Percentiles rank a stretch among this genome's conserved stretches.
Evolutionary conservation across 2,888 invertebrate genomes (phyloP).

Genomic region (Scrobipalpa atriplicella): DNA sequence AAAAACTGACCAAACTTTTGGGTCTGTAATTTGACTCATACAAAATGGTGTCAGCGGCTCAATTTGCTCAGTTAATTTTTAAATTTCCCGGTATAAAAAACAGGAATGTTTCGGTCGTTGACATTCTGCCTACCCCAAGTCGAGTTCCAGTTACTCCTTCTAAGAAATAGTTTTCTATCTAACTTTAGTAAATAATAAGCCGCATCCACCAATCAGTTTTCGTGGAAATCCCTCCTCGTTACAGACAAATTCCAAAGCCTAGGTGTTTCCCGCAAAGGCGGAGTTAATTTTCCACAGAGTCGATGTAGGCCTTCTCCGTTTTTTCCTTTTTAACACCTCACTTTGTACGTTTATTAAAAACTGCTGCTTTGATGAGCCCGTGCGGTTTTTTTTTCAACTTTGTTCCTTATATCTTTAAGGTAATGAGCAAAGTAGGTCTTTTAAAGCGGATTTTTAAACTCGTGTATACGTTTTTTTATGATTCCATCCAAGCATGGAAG

Average conservation of each 20-base stretch:
- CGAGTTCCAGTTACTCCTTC: too few relatives aligned
- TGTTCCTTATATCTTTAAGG: not conserved
- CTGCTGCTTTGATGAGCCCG: slow-evolving; percentile 7
- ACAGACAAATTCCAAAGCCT: slow-evolving; percentile 9
- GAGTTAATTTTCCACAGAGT: slow-evolving; percentile 9
- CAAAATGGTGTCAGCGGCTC: too few relatives aligned
- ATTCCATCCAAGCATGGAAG: too few relatives aligned
- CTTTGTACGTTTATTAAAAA: slow-evolving; percentile 11
- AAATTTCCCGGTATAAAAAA: too few relatives aligned
- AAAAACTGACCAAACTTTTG: too few relatives aligned
- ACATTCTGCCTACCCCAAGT: too few relatives aligned
- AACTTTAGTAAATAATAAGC: not conserved
- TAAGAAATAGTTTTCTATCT: too few relatives aligned
- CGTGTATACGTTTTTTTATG: too few relatives aligned
- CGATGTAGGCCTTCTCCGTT: not conserved
- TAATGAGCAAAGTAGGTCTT: not conserved
- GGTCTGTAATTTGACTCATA: too few relatives aligned
- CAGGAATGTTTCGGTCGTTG: too few relatives aligned
- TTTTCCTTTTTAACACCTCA: not conserved
- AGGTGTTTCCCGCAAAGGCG: slow-evolving; percentile 9
- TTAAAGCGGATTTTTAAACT: too few relatives aligned
- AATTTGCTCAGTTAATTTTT: too few relatives aligned
- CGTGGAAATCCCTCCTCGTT: not conserved
- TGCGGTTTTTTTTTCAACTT: not conserved
- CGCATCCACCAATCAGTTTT: not conserved